Conservation (phyloP, 1,140 invertebrate genomes). For the Teleogryllus occipitalis region DNA sequence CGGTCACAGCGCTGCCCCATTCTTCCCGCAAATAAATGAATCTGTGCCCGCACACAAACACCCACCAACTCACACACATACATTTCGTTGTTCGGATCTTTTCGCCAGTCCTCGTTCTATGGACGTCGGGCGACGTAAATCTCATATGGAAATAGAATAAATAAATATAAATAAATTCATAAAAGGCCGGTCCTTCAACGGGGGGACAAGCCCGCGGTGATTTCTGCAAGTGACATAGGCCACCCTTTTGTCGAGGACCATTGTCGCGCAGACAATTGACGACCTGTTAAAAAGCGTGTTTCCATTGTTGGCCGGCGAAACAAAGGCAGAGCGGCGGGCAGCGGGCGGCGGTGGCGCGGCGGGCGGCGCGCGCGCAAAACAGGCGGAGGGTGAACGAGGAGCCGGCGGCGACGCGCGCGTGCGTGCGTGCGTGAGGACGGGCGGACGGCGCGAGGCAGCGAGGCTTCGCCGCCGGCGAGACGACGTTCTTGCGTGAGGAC, state of each 20-base stretch:
- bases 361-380: no score
- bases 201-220: not conserved
- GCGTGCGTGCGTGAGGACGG: no score
- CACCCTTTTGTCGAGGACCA: not conserved
- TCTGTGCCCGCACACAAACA: not conserved
- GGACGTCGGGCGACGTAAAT: not conserved
- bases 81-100: not conserved
- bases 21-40: not conserved
- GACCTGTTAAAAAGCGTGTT: conserved; percentile 4
- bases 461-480: no score
- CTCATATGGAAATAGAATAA: not conserved
- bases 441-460: not conserved
- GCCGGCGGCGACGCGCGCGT: no score
- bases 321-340: not conserved
- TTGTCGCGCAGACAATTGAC: not conserved
- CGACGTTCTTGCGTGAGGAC: not conserved
- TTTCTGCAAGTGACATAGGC: not conserved
- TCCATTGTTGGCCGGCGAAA: not conserved
- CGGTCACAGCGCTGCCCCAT: not conserved
- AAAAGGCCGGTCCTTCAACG: not conserved
- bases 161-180: not conserved
- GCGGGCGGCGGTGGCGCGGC: no score
- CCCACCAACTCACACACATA: not conserved
- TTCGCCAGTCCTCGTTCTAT: not conserved
- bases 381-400: not conserved